Evolutionary conservation across 2,888 invertebrate species (phyloP), one percentile per base, ranked within the genome.

Genomic region (Euspilapteryx auroguttella): DNA sequence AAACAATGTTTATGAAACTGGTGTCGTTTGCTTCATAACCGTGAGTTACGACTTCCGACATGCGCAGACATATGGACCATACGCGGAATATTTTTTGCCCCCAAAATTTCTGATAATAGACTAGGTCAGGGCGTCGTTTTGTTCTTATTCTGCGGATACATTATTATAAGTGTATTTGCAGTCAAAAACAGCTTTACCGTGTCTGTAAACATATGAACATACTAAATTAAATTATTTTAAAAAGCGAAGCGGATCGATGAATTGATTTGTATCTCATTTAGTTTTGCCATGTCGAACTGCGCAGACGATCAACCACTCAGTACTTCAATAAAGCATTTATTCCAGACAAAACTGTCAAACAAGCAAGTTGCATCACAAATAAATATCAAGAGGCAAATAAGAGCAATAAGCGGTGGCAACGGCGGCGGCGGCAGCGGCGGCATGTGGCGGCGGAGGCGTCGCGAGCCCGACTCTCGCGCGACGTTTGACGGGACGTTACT

Each of bases 1-100:
- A 73, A 75, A 75, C 75, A 73, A 69, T 73, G 75, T 75, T 75
- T 75, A 73, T 75, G 71, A 69, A 75, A 71, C 69, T 69, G 56
- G 73, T 73, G 75, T 73, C 73, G 68, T 58, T 63, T 63, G 71
- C 68, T 55, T 75, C 75, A 75, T 75, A 75, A 73, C 71, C 62
- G 64, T 73, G 71, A 75, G 64, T 73, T 68, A 75, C 68, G 64
- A 73, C 75, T 75, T 75, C 75, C 75, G 75, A 64, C 64, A 63
- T 55, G 52, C 66, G 25, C 56, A 44, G 37, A 42, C 75, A 75
- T 57, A 65, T 71, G 75, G 65, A 48, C 36, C 48, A 48, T 45
- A 49, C 55, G 64, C 64, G 49, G 54, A 62, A 61, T n/a, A n/a
- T 73, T 69, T 75, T 75, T 75, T 68, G 12, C 25, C 11, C n/a